Conservation (phyloP, 2,888 invertebrate species). For the Ashinkailepas kermadecensis region DNA sequence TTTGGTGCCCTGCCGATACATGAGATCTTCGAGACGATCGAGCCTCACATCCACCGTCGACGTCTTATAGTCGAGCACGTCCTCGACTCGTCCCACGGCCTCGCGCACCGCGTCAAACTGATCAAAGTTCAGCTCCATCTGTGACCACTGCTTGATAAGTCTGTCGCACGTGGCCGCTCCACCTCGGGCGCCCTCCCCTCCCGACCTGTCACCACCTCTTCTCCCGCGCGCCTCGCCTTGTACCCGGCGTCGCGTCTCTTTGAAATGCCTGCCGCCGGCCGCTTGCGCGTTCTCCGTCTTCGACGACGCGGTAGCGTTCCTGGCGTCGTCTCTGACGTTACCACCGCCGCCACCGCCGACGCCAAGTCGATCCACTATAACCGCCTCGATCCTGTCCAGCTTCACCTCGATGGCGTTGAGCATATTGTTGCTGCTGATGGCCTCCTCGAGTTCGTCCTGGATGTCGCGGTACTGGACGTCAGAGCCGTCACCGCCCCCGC, state of each 20-base stretch:
- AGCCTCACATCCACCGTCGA: not conserved
- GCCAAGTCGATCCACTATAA: not conserved
- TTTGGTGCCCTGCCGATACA: not conserved
- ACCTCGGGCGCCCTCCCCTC: not conserved
- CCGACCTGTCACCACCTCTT: not conserved
- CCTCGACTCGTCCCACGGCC: not conserved
- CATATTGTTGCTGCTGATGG: constrained; percentile 20
- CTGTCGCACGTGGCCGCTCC: not conserved
- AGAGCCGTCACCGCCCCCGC: not conserved
- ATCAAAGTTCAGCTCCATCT: constrained; percentile 18
- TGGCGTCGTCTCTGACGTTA: not conserved
- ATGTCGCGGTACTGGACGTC: constrained; percentile 19
- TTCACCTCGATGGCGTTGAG: constrained; percentile 14
- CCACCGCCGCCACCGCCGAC: too few species aligned
- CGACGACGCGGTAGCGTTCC: not conserved
- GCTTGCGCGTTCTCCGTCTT: too few species aligned
- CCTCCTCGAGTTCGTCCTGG: constrained; percentile 12
- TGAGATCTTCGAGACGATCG: not conserved
- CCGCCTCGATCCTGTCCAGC: constrained; percentile 4
- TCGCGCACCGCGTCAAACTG: not conserved
- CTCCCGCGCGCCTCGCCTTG: constrained; percentile 7
- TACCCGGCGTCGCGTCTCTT: not conserved
- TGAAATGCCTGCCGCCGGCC: too few species aligned
- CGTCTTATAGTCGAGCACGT: not conserved
- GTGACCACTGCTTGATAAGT: not conserved